Evolutionary conservation across 2,888 invertebrate genomes (phyloP).

Genomic region (Nomada flava): DNA sequence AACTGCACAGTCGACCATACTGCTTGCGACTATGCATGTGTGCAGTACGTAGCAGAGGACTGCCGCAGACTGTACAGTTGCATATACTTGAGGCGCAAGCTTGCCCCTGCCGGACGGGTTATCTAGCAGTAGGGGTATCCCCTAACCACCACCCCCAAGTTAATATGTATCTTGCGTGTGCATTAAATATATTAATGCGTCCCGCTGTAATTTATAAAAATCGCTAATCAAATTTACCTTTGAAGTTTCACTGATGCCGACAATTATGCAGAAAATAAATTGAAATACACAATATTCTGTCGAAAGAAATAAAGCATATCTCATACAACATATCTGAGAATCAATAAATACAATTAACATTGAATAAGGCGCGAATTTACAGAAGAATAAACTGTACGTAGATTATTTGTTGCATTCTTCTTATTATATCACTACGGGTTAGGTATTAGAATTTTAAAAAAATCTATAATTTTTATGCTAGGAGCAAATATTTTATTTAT

Average conservation of each 20-base stretch:
- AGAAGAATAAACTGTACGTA: background rate
- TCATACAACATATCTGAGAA: background rate
- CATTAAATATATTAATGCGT: constrained; percentile 1
- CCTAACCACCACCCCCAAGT: constrained; percentile 3
- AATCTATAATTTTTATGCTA: background rate
- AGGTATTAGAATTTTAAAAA: background rate
- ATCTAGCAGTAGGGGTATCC: constrained; percentile 38
- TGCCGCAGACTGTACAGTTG: constrained; percentile 18
- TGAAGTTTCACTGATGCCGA: background rate
- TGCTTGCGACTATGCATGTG: constrained; percentile 23
- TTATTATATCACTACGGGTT: too few relatives aligned
- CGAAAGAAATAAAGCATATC: background rate
- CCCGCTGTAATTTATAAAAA: background rate
- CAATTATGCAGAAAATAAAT: constrained; percentile 2
- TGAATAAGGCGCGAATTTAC: background rate
- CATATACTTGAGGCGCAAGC: constrained; percentile 41
- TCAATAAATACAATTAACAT: constrained; percentile 14
- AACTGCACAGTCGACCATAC: constrained; percentile 53
- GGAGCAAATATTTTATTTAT: constrained; percentile 27
- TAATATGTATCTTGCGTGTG: background rate
- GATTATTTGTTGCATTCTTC: background rate
- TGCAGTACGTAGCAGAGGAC: constrained; percentile 4
- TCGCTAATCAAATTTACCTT: background rate
- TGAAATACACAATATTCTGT: background rate
- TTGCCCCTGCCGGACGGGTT: constrained; percentile 37